Evolutionary conservation across 2,888 invertebrate species (phyloP).

Genomic region (Caenorhabditis doughertyi): DNA sequence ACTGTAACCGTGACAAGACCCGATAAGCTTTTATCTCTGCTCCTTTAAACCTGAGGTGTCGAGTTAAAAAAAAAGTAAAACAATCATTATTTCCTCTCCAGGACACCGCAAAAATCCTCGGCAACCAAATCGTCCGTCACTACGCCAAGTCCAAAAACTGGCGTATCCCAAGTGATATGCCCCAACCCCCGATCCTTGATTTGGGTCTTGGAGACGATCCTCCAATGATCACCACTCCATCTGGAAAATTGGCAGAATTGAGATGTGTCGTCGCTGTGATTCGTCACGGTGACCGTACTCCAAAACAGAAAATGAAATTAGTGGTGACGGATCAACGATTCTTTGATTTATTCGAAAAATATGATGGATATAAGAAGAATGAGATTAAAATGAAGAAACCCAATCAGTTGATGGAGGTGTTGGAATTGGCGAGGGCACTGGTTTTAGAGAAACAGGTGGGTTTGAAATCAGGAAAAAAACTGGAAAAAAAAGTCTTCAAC

Average conservation of each 20-base stretch:
- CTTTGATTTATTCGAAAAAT: conserved; percentile 98
- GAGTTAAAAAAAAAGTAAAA: too few relatives aligned
- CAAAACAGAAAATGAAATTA: conserved; percentile 99
- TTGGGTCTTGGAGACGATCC: conserved; percentile 89
- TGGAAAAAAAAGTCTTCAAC: too few relatives aligned
- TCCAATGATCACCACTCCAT: conserved; percentile 96
- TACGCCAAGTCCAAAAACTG: conserved; percentile 96
- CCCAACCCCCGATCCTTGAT: conserved; percentile 71
- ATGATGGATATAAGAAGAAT: conserved; percentile 95
- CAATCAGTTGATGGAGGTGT: conserved; percentile 96
- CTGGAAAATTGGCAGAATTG: conserved; percentile 96
- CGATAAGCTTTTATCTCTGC: too few relatives aligned
- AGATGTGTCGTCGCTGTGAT: conserved; percentile 98
- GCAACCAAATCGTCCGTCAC: conserved; percentile 96
- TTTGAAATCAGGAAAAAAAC: background rate
- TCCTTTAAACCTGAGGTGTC: too few relatives aligned
- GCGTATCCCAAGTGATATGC: conserved; percentile 89
- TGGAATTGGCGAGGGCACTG: conserved; percentile 95
- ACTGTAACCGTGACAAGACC: too few relatives aligned
- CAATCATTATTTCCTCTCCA: conserved; percentile 37
- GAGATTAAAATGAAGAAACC: conserved; percentile 98
- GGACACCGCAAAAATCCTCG: conserved; percentile 97
- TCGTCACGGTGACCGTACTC: conserved; percentile 97
- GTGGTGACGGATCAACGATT: conserved; percentile 84
- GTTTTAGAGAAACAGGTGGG: conserved; percentile 76